These are phyloP conservation scores for Drosophila varians DNA, from an alignment of 1,140 invertebrate species.

Conservation along the genomic window DNA sequence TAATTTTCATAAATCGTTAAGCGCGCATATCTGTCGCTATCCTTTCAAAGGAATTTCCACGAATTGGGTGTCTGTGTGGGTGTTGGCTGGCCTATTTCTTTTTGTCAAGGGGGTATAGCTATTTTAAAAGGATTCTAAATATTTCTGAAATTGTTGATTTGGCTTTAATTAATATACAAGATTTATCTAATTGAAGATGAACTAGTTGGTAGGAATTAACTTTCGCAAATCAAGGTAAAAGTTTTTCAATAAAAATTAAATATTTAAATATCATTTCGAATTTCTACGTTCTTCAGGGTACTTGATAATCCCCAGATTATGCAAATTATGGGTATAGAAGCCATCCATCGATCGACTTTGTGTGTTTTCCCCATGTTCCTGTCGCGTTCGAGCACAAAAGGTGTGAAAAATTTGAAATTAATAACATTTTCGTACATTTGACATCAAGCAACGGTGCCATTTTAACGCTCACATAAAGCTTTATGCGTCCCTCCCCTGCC, in stretches of 20 bases:
- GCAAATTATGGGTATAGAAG: constrained; percentile 5
- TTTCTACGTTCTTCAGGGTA: background rate
- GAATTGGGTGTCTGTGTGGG: background rate
- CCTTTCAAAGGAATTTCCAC: background rate
- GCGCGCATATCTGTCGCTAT: constrained; percentile 40
- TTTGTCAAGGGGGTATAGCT: constrained; percentile 31
- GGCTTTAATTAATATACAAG: too few species aligned
- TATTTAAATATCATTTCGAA: background rate
- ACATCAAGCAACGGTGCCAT: constrained; percentile 60
- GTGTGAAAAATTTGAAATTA: constrained; percentile 72
- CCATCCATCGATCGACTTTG: constrained; percentile 10
- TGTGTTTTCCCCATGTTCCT: constrained; percentile 1
- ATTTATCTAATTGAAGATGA: too few species aligned
- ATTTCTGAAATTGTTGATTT: background rate
- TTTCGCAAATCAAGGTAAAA: background rate
- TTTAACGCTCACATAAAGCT: constrained; percentile 61
- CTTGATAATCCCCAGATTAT: constrained; percentile 19
- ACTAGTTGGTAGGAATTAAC: too few species aligned
- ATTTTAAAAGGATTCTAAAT: constrained; percentile 9
- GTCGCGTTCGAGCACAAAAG: constrained; percentile 29
- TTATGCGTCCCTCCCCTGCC: constrained; percentile 31
- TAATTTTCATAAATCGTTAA: constrained; percentile 59
- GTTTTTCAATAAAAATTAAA: background rate
- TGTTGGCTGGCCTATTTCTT: constrained; percentile 15
- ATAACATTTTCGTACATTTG: constrained; percentile 72